A percentile compares a stretch with the other conserved stretches of the same genome.
These are phyloP conservation scores for Molorchus minor DNA, from an alignment of 2,888 invertebrate species.

Conservation along the genomic window DNA sequence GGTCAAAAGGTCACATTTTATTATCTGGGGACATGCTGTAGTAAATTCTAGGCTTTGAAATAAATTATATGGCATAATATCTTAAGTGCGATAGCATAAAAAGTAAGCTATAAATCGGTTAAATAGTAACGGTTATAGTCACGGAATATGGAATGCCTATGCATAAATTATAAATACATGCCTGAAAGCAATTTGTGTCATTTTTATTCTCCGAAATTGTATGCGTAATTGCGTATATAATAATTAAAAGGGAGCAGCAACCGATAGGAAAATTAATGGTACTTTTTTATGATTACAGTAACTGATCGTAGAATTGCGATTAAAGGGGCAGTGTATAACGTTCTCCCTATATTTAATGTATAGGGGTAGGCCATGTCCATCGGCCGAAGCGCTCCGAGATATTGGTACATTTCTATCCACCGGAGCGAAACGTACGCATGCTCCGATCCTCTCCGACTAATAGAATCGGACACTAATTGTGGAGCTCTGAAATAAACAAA, in stretches of 20 bases:
- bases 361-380: background rate
- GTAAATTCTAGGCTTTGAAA: too few species aligned
- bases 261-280: too few species aligned
- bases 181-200: conserved; percentile 33
- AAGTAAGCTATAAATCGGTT: conserved; percentile 22
- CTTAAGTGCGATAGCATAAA: too few species aligned
- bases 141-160: conserved; percentile 33
- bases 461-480: too few species aligned
- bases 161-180: conserved; percentile 30
- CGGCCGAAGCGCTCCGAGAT: background rate
- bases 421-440: too few species aligned
- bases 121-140: conserved; percentile 27
- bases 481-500: too few species aligned
- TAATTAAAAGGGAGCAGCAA: too few species aligned
- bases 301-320: background rate
- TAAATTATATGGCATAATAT: too few species aligned
- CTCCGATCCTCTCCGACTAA: too few species aligned
- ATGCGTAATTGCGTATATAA: background rate
- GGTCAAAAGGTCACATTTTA: background rate
- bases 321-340: background rate
- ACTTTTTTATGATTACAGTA: background rate
- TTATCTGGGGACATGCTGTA: too few species aligned
- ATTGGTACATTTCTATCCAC: too few species aligned
- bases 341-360: background rate
- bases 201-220: background rate